A percentile compares a stretch with the other conserved stretches of the same genome.
Conservation (phyloP, 1,140 invertebrate species). For the Macrocentrus cingulum region DNA sequence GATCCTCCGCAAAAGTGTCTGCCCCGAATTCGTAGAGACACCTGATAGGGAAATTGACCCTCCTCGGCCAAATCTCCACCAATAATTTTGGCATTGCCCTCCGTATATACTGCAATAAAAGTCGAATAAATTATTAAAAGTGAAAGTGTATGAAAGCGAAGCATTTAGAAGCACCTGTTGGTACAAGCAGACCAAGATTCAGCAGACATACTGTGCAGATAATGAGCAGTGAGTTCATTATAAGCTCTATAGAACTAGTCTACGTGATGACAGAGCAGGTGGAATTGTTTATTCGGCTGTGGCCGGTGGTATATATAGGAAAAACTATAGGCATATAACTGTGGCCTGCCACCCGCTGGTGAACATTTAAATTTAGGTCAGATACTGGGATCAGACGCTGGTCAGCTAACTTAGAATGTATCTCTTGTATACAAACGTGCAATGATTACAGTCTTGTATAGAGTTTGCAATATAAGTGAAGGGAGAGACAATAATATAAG, state of each 20-base stretch:
- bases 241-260: too few species aligned
- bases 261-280: neutral
- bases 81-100: constrained; percentile 21
- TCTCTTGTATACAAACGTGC: constrained; percentile 8
- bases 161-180: too few species aligned
- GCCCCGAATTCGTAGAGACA: constrained; percentile 29
- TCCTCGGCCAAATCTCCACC: constrained; percentile 23
- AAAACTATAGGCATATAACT: neutral
- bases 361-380: constrained; percentile 26
- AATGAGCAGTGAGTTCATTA: neutral
- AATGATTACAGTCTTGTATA: neutral
- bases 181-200: neutral
- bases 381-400: constrained; percentile 15
- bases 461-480: too few species aligned
- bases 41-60: constrained; percentile 46
- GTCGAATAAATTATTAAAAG: neutral
- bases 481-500: too few species aligned
- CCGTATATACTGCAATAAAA: neutral
- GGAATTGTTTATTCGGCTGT: neutral
- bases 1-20: constrained; percentile 48
- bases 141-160: too few species aligned
- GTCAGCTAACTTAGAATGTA: constrained; percentile 16
- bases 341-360: constrained; percentile 11
- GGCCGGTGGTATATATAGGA: constrained; percentile 9
- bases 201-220: neutral